phyloP scores from a whole-genome alignment of 2,888 invertebrate genomes.

The Bombyx huttoni region DNA sequence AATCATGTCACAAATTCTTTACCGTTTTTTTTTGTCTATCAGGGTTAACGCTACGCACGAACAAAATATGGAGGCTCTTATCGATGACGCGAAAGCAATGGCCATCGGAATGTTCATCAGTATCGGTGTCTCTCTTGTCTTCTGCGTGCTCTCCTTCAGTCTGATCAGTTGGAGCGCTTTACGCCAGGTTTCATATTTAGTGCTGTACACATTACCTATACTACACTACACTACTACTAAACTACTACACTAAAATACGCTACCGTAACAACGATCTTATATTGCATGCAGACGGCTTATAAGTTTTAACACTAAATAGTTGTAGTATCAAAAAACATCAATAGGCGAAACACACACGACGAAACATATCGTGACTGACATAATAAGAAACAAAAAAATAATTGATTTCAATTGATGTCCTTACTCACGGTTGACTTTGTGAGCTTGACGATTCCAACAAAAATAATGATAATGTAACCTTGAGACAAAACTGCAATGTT shows the following conservation, averaged over 20 bases:
- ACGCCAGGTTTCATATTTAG: constrained; percentile 39
- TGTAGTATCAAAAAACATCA: background rate
- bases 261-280: background rate
- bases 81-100: constrained; percentile 69
- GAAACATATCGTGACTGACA: constrained; percentile 2
- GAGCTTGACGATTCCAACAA: constrained; percentile 13
- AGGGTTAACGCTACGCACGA: constrained; percentile 57
- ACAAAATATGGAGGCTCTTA: constrained; percentile 66
- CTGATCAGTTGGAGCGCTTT: constrained; percentile 73
- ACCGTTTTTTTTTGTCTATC: constrained; percentile 1
- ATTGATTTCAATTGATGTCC: constrained; percentile 44
- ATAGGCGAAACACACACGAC: background rate
- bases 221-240: too few species aligned
- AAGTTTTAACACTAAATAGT: too few species aligned
- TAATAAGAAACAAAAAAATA: constrained; percentile 23
- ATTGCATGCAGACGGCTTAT: too few species aligned
- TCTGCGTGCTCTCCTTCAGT: constrained; percentile 65
- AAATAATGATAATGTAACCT: constrained; percentile 21
- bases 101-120: constrained; percentile 57
- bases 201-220: background rate
- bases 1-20: background rate
- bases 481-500: background rate
- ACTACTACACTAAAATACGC: too few species aligned
- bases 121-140: constrained; percentile 33
- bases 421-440: constrained; percentile 29